Evolutionary conservation across 1,140 invertebrate species (phyloP).

Genomic region (Oedothorax gibbosus): DNA sequence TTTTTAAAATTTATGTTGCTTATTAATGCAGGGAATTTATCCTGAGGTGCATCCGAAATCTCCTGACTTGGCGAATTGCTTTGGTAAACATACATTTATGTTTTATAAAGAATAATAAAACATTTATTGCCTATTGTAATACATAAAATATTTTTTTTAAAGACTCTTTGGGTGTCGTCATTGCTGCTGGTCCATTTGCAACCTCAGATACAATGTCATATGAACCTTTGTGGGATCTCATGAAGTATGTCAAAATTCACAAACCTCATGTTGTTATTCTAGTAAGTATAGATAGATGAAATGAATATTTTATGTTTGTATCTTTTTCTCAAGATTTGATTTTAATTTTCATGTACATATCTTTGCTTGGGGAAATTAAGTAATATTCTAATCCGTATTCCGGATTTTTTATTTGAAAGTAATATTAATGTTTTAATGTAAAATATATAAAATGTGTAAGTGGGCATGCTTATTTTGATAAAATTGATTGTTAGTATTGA

Average conservation of each 20-base stretch:
- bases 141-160: conserved; percentile 2
- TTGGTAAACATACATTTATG: conserved; percentile 15
- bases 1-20: too few species aligned
- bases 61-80: conserved; percentile 45
- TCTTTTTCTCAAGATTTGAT: background rate
- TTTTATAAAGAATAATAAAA: background rate
- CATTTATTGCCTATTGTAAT: background rate
- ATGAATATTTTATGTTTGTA: background rate
- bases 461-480: too few species aligned
- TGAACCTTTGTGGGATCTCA: conserved; percentile 83
- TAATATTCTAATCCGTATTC: too few species aligned
- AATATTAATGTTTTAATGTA: too few species aligned
- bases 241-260: conserved; percentile 76
- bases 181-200: conserved; percentile 87
- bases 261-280: conserved; percentile 77
- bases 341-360: background rate
- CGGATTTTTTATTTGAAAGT: too few species aligned
- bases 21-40: background rate
- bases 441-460: too few species aligned
- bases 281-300: conserved; percentile 9
- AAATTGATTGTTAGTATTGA: too few species aligned
- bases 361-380: background rate
- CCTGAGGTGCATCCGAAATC: background rate
- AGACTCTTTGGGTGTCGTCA: conserved; percentile 75
- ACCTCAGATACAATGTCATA: conserved; percentile 80